Evolutionary conservation across 2,797 vertebrate genomes (phyloP).

Genomic region (Gymnoscopelus microlampas): DNA sequence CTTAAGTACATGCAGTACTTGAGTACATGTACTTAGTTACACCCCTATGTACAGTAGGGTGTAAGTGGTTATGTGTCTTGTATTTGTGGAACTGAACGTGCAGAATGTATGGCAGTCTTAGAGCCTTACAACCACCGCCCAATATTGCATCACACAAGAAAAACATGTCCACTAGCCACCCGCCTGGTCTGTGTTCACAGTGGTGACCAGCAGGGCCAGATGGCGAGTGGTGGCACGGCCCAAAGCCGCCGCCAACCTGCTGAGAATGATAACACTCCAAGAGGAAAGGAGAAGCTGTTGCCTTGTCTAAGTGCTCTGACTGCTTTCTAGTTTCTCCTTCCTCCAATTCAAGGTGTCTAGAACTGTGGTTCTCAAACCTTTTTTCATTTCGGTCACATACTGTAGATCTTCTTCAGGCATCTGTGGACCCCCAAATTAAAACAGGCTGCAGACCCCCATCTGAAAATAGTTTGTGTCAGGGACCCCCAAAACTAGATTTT

Average conservation of each 20-base stretch:
- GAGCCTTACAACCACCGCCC: slow-evolving; percentile 61
- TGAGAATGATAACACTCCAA: slow-evolving; percentile 64
- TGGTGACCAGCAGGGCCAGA: slow-evolving; percentile 63
- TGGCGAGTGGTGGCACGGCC: slow-evolving; percentile 63
- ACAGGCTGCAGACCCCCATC: too few species aligned
- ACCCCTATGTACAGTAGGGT: too few species aligned
- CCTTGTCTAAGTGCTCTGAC: slow-evolving; percentile 44
- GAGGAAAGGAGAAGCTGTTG: slow-evolving; percentile 64
- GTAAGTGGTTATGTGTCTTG: neutral
- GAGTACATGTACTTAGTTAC: too few species aligned
- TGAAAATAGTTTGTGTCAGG: too few species aligned
- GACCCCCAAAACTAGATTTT: too few species aligned
- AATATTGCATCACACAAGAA: neutral
- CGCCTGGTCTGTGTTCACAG: slow-evolving; percentile 58
- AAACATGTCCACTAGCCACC: slow-evolving; percentile 61
- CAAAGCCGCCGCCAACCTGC: slow-evolving; percentile 54
- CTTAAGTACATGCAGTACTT: too few species aligned
- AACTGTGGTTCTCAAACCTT: neutral
- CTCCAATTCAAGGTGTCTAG: slow-evolving; percentile 1
- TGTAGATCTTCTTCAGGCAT: too few species aligned
- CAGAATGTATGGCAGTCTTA: slow-evolving; percentile 45
- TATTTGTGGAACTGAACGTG: slow-evolving; percentile 32
- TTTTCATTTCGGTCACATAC: too few species aligned
- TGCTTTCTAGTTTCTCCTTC: neutral
- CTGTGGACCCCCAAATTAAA: too few species aligned